Percentiles rank a stretch among this genome's conserved stretches.
Conservation (phyloP, 2,113 vertebrate species). For the Pardalotus punctatus region DNA sequence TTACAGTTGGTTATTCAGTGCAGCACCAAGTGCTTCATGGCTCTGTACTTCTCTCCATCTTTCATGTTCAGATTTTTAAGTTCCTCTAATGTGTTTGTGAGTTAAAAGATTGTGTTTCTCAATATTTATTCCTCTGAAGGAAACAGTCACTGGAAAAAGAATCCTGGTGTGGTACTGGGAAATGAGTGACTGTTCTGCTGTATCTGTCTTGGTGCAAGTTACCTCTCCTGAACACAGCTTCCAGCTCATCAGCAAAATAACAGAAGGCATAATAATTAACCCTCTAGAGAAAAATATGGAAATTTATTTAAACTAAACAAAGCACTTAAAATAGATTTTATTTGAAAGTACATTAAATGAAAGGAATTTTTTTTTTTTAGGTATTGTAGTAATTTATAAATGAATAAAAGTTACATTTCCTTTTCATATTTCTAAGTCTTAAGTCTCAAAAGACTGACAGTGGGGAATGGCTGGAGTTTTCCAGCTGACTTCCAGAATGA, state of each 20-base stretch:
- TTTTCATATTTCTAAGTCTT: not conserved
- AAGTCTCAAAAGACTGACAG: not conserved
- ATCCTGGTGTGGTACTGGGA: not conserved
- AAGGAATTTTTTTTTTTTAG: not conserved
- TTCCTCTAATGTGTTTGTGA: not conserved
- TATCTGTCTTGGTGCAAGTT: not conserved
- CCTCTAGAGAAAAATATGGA: not conserved
- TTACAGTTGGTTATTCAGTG: not conserved
- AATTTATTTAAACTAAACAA: constrained; percentile 13
- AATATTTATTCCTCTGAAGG: not conserved
- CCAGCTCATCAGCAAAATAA: not conserved
- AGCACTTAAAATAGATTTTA: not conserved
- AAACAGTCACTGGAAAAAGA: not conserved
- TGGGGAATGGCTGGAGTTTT: not conserved
- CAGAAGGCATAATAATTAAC: constrained; percentile 5
- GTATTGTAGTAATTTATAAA: not conserved
- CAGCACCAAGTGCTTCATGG: not conserved
- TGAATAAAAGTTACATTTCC: not conserved
- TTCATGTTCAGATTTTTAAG: not conserved
- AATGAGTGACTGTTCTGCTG: not conserved
- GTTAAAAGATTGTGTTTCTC: not conserved
- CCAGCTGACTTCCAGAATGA: not conserved
- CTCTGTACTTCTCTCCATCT: not conserved
- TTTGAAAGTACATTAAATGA: not conserved
- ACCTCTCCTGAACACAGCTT: not conserved